These are phyloP conservation scores for Pitangus sulphuratus DNA, from an alignment of 2,797 vertebrate species.

Conservation along the genomic window DNA sequence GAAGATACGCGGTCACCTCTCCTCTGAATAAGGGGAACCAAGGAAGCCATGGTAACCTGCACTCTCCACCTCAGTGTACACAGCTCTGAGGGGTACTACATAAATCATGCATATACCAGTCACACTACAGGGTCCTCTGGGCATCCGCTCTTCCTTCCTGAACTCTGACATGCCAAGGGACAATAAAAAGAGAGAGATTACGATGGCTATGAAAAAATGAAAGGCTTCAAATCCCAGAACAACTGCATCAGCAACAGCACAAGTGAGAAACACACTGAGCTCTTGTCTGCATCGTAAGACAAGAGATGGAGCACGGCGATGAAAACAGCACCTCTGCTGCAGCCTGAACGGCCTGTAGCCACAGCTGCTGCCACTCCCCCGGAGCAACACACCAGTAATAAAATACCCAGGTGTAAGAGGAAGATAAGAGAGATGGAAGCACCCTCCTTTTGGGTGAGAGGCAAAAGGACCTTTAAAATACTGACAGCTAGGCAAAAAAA, in stretches of 20 bases:
- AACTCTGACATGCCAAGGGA: background rate
- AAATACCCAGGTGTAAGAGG: background rate
- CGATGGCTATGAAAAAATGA: background rate
- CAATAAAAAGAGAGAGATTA: background rate
- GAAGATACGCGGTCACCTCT: background rate
- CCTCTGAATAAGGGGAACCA: background rate
- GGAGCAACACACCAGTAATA: background rate
- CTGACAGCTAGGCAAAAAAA: background rate
- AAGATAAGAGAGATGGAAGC: background rate
- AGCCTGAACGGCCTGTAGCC: background rate
- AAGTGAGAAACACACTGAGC: background rate
- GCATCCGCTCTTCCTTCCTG: background rate
- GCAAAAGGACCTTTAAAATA: background rate
- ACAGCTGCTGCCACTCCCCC: background rate
- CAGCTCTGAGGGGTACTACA: background rate
- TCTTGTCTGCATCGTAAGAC: rapidly evolving
- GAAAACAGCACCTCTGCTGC: background rate
- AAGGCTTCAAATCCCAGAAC: background rate
- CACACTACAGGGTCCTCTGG: background rate
- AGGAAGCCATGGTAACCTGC: background rate
- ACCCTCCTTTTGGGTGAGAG: background rate
- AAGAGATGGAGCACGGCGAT: background rate
- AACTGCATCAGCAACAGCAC: background rate
- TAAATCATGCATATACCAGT: background rate
- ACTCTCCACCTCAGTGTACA: background rate